Conservation (phyloP, 2,113 vertebrate genomes). For the Psittacula cyanocephala region DNA sequence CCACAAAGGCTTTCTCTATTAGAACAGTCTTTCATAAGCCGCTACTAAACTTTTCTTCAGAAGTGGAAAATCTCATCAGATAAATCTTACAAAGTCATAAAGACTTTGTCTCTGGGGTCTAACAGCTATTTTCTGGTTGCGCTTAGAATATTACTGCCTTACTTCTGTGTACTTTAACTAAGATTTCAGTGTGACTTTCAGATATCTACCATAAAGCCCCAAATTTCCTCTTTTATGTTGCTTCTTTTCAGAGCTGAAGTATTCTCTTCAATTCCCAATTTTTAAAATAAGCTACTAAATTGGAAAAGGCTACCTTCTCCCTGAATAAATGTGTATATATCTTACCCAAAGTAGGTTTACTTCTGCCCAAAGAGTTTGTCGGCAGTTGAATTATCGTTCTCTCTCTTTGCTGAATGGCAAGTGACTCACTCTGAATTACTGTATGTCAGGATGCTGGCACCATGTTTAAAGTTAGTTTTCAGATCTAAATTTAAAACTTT, state of each 20-base stretch:
- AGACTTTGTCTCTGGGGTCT: constrained; percentile 15
- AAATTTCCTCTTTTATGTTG: neutral
- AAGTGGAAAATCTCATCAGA: constrained; percentile 5
- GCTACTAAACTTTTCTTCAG: constrained; percentile 12
- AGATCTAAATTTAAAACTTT: neutral
- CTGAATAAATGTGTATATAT: neutral
- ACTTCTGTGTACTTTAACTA: neutral
- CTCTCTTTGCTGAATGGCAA: constrained; percentile 7
- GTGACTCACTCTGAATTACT: constrained; percentile 33
- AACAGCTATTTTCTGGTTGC: neutral
- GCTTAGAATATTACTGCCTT: constrained; percentile 23
- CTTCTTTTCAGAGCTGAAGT: constrained; percentile 44
- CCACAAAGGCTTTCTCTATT: neutral
- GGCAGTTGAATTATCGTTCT: neutral
- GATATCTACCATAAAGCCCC: neutral
- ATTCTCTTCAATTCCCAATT: constrained; percentile 37
- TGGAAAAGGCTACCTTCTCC: neutral
- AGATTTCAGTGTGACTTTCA: constrained; percentile 17
- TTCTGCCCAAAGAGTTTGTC: neutral
- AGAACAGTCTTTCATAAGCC: constrained; percentile 18
- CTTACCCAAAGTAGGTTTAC: constrained; percentile 2
- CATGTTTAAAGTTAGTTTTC: neutral
- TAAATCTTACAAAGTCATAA: constrained; percentile 32
- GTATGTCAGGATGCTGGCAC: neutral
- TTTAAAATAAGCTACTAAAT: constrained; percentile 16